These are phyloP conservation scores for Pyrocoelia pectoralis DNA, from an alignment of 2,888 invertebrate species.

Conservation along the genomic window DNA sequence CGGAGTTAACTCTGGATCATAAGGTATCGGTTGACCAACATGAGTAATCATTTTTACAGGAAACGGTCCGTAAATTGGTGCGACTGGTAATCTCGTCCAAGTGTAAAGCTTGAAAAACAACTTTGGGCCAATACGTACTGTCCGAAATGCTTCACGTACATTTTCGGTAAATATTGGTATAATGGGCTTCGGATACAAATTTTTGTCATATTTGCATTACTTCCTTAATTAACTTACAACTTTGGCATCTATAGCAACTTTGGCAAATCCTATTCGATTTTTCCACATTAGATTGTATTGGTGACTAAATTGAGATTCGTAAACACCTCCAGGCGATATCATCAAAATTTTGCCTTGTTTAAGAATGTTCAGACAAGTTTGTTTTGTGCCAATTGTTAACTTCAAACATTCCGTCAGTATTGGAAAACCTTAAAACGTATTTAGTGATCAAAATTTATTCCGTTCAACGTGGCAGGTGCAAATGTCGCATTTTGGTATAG, in stretches of 20 bases:
- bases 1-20: conserved; percentile 77
- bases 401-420: conserved; percentile 89
- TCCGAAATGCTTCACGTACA: conserved; percentile 92
- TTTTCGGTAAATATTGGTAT: conserved; percentile 98
- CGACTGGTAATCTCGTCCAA: conserved; percentile 84
- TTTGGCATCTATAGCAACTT: conserved; percentile 92
- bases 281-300: conserved; percentile 92
- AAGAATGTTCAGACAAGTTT: conserved; percentile 86
- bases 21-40: conserved; percentile 83
- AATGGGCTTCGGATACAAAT: conserved; percentile 71
- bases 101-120: conserved; percentile 85
- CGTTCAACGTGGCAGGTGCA: too few species aligned
- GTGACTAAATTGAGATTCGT: conserved; percentile 96
- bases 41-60: conserved; percentile 94
- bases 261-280: conserved; percentile 92
- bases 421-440: conserved; percentile 73
- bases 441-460: neutral
- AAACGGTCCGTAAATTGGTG: conserved; percentile 97
- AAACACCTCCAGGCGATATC: conserved; percentile 94
- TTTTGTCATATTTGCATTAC: neutral
- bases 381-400: conserved; percentile 92
- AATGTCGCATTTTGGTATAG: too few species aligned
- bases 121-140: conserved; percentile 77
- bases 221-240: conserved; percentile 76
- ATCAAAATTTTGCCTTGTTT: conserved; percentile 89